Base-by-base conservation (phyloP, 2,113 vertebrate genomes). In the Lanius ludovicianus region DNA sequence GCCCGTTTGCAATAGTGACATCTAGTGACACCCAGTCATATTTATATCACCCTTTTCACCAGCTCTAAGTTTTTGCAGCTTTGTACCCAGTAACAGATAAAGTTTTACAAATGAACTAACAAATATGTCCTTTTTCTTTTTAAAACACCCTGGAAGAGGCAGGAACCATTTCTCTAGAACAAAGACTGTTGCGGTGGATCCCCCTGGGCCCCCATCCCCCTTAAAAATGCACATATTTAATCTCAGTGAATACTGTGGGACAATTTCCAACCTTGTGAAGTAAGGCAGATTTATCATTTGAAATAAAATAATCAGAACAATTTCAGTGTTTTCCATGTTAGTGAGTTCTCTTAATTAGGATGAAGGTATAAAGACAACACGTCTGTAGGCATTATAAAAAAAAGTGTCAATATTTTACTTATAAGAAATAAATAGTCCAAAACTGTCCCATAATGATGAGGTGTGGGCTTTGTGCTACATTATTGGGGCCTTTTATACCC, bases 1-100 rank as follows among this genome's bases (percentile, higher is more conserved):
- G 91, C 74, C 35, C 2, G 5, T 80, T 95, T 93, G 63, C 88
- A 88, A 80, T 44, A 74, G 59, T 94, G 92, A 96, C 95, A 90
- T 88, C 93, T 96, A 92, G 92, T 90, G 93, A 93, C 14, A 0
- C 41, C 37, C 7, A 3, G 7, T 30, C 65, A 23, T 23, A 69
- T 63, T 69, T 85, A n/a, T 49, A 37, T 20, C 88, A 69, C 20
- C 23, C 12, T 19, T 11, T 69, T 63, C n/a, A 31, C 7, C 23
- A 52, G 46, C 23, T 33, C 78, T 46, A 25, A 30, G 7, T 49
- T 79, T 47, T 37, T 56, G 28, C 37, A 76, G 20, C 9, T 1
- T 65, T 56, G 17, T 39, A 41, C 41, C 17, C 53, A 6, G 39
- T 59, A 44, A 23, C 6, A 71, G 33, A 52, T 6, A 37, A 53